These are phyloP conservation scores for Leucophenga montana DNA, from an alignment of 2,888 invertebrate species.

Conservation along the genomic window DNA sequence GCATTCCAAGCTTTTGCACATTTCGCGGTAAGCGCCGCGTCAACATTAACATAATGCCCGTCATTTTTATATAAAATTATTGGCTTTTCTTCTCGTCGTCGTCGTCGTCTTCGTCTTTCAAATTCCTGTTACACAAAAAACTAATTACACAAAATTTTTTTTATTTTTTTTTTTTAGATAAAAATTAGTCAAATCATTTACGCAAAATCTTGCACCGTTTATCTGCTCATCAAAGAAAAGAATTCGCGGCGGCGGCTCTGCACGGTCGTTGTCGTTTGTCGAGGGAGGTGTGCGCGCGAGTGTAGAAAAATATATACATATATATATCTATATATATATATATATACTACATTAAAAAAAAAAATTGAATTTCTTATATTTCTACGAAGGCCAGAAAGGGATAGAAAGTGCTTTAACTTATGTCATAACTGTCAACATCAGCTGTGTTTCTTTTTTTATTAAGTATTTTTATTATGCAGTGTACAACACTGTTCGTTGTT, in stretches of 20 bases:
- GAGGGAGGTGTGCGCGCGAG: slow-evolving; percentile 7
- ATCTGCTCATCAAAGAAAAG: background rate
- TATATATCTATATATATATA: background rate
- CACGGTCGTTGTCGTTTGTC: background rate
- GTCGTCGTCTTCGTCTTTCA: too few species aligned
- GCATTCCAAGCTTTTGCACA: slow-evolving; percentile 65
- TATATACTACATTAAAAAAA: background rate
- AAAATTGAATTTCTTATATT: background rate
- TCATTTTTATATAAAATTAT: slow-evolving; percentile 62
- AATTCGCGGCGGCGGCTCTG: slow-evolving; percentile 5
- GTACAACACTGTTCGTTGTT: too few species aligned
- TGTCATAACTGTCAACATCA: slow-evolving; percentile 7
- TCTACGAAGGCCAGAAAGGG: background rate
- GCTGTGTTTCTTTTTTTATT: background rate
- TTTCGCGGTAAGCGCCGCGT: slow-evolving; percentile 73
- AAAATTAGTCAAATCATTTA: background rate
- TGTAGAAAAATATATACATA: background rate
- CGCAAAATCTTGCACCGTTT: background rate
- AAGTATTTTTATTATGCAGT: too few species aligned
- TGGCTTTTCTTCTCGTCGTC: background rate
- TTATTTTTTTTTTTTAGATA: background rate
- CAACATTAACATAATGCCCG: slow-evolving; percentile 74
- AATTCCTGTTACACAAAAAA: background rate
- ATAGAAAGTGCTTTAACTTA: background rate
- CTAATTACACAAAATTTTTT: background rate